Evolutionary conservation across 2,888 invertebrate species (phyloP).

Genomic region (Mellilla xanthometata): DNA sequence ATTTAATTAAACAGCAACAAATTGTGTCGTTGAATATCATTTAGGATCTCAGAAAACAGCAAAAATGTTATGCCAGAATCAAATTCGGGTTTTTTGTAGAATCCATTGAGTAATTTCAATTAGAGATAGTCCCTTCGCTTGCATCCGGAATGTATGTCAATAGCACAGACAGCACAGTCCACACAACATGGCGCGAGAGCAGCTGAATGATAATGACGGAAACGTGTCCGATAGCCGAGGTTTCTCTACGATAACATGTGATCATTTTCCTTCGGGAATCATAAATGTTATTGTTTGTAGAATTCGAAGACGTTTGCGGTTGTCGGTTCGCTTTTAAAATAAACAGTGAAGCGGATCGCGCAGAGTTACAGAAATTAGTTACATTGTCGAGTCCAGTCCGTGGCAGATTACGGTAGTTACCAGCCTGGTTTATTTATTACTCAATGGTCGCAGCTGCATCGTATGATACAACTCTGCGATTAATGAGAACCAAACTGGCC

Average conservation of each 20-base stretch:
- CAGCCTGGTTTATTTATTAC: constrained; percentile 6
- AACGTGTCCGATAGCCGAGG: constrained; percentile 28
- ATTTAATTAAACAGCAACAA: too few relatives aligned
- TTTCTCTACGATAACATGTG: constrained; percentile 31
- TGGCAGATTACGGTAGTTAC: constrained; percentile 17
- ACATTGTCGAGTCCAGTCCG: constrained; percentile 7
- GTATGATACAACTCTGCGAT: constrained; percentile 39
- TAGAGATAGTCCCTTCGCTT: neutral
- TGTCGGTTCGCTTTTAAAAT: constrained; percentile 5
- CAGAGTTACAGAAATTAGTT: constrained; percentile 7
- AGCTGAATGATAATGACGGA: constrained; percentile 21
- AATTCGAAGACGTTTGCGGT: constrained; percentile 10
- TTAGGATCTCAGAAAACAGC: too few relatives aligned
- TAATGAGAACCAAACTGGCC: constrained; percentile 52
- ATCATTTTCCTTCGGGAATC: constrained; percentile 23
- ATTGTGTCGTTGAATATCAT: too few relatives aligned
- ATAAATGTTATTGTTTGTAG: constrained; percentile 13
- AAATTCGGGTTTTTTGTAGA: too few relatives aligned
- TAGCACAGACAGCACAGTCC: constrained; percentile 14
- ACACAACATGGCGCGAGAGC: constrained; percentile 1
- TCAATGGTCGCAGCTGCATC: constrained; percentile 23
- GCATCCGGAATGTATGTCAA: constrained; percentile 31
- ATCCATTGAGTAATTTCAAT: too few relatives aligned
- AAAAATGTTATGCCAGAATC: too few relatives aligned
- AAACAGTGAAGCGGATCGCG: neutral